These are phyloP conservation scores for Rhamnusium bicolor DNA, from an alignment of 2,888 invertebrate species.

Conservation along the genomic window DNA sequence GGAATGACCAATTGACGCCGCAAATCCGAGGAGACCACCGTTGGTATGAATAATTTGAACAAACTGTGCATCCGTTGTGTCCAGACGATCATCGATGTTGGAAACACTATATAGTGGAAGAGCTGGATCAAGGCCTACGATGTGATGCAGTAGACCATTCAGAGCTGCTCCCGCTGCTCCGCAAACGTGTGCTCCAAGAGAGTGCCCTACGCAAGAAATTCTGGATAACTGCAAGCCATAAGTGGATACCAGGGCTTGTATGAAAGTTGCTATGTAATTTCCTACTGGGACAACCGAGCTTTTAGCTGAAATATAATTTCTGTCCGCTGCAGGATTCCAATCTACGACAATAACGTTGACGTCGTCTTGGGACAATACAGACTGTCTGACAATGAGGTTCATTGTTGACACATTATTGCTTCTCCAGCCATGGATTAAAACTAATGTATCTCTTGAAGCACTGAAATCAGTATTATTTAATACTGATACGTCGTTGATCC, in stretches of 20 bases:
- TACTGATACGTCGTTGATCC: background rate
- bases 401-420: slow-evolving; percentile 54
- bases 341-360: slow-evolving; percentile 64
- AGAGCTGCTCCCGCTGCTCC: slow-evolving; percentile 59
- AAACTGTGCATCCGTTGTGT: too few relatives aligned
- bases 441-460: slow-evolving; percentile 51
- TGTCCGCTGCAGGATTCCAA: slow-evolving; percentile 55
- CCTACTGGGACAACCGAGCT: slow-evolving; percentile 55
- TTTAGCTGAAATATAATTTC: slow-evolving; percentile 44
- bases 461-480: slow-evolving; percentile 45
- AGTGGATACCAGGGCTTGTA: slow-evolving; percentile 36
- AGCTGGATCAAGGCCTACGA: slow-evolving; percentile 65
- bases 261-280: slow-evolving; percentile 52
- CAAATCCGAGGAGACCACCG: slow-evolving; percentile 53
- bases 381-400: slow-evolving; percentile 51
- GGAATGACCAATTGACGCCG: slow-evolving; percentile 61
- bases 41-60: too few relatives aligned
- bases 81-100: too few relatives aligned
- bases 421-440: slow-evolving; percentile 63
- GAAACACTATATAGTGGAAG: too few relatives aligned
- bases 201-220: slow-evolving; percentile 47
- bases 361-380: slow-evolving; percentile 54
- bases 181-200: slow-evolving; percentile 64
- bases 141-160: slow-evolving; percentile 7
- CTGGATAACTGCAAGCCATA: slow-evolving; percentile 34